These are phyloP conservation scores for Pseudorectes ferrugineus DNA, from an alignment of 2,113 vertebrate species.

Conservation along the genomic window DNA sequence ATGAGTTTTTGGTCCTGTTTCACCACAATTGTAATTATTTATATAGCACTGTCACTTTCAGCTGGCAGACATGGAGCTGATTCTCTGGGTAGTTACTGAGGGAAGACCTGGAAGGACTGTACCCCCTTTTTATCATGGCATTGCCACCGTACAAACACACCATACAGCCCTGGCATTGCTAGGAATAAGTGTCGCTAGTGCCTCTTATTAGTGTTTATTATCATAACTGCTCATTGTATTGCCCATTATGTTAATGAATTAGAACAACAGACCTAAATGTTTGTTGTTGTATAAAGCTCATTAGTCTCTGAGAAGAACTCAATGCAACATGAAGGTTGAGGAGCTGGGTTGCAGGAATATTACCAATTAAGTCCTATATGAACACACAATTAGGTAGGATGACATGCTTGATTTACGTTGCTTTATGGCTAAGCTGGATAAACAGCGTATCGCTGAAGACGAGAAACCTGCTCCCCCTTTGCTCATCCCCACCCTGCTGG, in stretches of 20 bases:
- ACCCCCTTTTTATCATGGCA: not conserved
- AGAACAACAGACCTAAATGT: constrained; percentile 69
- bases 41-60: not conserved
- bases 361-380: constrained; percentile 72
- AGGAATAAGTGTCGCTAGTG: constrained; percentile 19
- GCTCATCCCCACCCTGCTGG: constrained; percentile 35
- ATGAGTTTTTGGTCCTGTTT: not conserved
- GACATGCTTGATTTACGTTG: constrained; percentile 69
- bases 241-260: constrained; percentile 73
- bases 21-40: not conserved
- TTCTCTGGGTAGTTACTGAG: not conserved
- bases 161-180: not conserved
- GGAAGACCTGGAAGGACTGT: not conserved
- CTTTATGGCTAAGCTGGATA: constrained; percentile 67
- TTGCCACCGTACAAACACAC: not conserved
- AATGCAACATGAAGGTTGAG: constrained; percentile 41
- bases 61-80: not conserved
- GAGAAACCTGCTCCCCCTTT: constrained; percentile 12
- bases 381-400: constrained; percentile 69
- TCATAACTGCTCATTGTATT: constrained; percentile 57
- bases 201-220: constrained; percentile 61
- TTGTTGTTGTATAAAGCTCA: constrained; percentile 65
- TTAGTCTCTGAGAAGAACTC: constrained; percentile 59
- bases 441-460: not conserved
- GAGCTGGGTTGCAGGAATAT: constrained; percentile 49